These are phyloP conservation scores for Leucoptera coffeella DNA, from an alignment of 2,888 invertebrate genomes.

Conservation along the genomic window DNA sequence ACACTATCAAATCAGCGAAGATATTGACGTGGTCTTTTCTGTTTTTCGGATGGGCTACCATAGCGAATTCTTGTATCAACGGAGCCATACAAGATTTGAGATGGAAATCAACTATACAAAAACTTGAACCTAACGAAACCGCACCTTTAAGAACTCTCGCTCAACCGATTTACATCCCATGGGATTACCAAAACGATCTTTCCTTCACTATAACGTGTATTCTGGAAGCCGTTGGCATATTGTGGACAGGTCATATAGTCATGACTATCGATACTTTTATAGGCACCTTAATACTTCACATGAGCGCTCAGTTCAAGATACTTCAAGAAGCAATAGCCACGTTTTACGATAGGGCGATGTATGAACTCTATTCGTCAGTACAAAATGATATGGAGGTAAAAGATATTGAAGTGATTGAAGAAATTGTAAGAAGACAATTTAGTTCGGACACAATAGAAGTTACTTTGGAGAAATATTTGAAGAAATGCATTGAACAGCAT, in stretches of 20 bases:
- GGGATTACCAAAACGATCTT: constrained; percentile 27
- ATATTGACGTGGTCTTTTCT: constrained; percentile 27
- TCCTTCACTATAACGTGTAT: constrained; percentile 27
- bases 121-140: constrained; percentile 16
- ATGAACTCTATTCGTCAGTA: constrained; percentile 12
- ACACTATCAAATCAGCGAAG: constrained; percentile 20
- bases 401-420: constrained; percentile 8
- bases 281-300: constrained; percentile 33
- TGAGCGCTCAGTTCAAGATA: constrained; percentile 33
- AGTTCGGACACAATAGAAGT: constrained; percentile 20
- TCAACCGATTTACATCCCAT: constrained; percentile 42
- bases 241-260: constrained; percentile 44
- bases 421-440: constrained; percentile 16
- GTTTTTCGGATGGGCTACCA: constrained; percentile 40
- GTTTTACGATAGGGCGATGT: constrained; percentile 27
- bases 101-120: constrained; percentile 23
- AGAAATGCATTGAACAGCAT: constrained; percentile 31
- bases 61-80: constrained; percentile 29
- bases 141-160: constrained; percentile 26
- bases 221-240: constrained; percentile 28
- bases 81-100: constrained; percentile 28
- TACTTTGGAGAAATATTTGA: constrained; percentile 19
- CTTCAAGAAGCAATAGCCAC: constrained; percentile 29
- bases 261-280: constrained; percentile 42
- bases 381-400: constrained; percentile 8